Percentiles rank a stretch among this genome's conserved stretches.
Evolutionary conservation across 2,888 invertebrate species (phyloP).

Genomic region (Latrodectus elegans): DNA sequence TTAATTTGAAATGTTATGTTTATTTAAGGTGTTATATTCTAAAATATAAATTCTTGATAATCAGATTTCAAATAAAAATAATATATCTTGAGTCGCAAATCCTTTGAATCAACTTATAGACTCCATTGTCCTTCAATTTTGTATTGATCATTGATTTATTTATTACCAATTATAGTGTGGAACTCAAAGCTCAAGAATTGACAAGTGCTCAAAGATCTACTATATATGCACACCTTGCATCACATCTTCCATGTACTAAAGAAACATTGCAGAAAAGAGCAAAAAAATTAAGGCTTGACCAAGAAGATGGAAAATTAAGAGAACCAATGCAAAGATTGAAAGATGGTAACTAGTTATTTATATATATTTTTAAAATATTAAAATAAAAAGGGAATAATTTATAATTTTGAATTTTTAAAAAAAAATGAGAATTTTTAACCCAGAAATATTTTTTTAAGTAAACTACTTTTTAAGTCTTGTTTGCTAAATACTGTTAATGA

Average conservation of each 20-base stretch:
- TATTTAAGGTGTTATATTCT: too few species aligned
- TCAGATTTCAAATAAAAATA: too few species aligned
- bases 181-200: slow-evolving; percentile 75
- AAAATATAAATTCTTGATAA: too few species aligned
- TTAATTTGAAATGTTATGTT: too few species aligned
- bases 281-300: slow-evolving; percentile 78
- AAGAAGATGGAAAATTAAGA: slow-evolving; percentile 77
- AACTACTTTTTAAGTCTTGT: too few species aligned
- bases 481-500: too few species aligned
- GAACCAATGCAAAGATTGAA: slow-evolving; percentile 75
- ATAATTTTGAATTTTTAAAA: neutral
- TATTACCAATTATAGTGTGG: slow-evolving; percentile 74
- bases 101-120: too few species aligned
- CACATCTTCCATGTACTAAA: slow-evolving; percentile 79
- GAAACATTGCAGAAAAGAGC: slow-evolving; percentile 79
- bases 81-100: too few species aligned
- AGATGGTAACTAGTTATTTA: slow-evolving; percentile 75
- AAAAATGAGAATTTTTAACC: too few species aligned
- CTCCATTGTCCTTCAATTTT: too few species aligned
- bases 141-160: too few species aligned
- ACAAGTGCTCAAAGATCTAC: slow-evolving; percentile 75
- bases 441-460: too few species aligned
- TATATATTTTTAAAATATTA: neutral
- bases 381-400: neutral
- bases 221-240: slow-evolving; percentile 78